Evolutionary conservation across 92 coral and sea anemone species (phyloP).

Genomic region (Pocillopora meandrina): DNA sequence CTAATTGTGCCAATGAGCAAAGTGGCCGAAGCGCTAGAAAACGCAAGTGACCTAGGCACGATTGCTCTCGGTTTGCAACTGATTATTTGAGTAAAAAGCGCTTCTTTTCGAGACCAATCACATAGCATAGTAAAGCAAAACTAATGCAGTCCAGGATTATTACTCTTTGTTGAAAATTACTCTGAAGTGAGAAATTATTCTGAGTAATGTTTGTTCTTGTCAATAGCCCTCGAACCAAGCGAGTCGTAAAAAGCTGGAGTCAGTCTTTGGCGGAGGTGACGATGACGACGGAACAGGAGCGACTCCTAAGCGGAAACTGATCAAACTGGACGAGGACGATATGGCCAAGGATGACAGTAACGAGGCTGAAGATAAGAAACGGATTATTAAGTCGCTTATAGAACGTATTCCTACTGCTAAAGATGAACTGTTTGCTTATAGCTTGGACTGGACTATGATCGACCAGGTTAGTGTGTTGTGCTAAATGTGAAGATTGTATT

Average conservation of each 20-base stretch:
- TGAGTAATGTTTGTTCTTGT: background rate
- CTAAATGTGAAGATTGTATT: background rate
- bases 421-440: constrained; percentile 95
- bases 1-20: too few relatives aligned
- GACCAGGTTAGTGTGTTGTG: constrained; percentile 81
- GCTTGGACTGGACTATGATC: constrained; percentile 92
- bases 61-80: too few relatives aligned
- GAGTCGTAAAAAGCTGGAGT: constrained; percentile 84
- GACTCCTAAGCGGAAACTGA: constrained; percentile 77
- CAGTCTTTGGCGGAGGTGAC: constrained; percentile 87
- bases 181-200: too few relatives aligned
- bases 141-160: too few relatives aligned
- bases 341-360: constrained; percentile 61
- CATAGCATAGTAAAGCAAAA: too few relatives aligned
- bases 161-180: too few relatives aligned
- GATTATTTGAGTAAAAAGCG: too few relatives aligned
- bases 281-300: constrained; percentile 68
- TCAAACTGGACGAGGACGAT: constrained; percentile 91
- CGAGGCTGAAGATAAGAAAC: constrained; percentile 96
- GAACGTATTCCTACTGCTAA: constrained; percentile 99
- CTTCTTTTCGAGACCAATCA: too few relatives aligned
- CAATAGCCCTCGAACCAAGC: constrained; percentile 71
- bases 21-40: too few relatives aligned
- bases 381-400: constrained; percentile 92
- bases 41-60: too few relatives aligned